Conservation (phyloP, 2,888 invertebrate species). For the Andrena dorsata region DNA sequence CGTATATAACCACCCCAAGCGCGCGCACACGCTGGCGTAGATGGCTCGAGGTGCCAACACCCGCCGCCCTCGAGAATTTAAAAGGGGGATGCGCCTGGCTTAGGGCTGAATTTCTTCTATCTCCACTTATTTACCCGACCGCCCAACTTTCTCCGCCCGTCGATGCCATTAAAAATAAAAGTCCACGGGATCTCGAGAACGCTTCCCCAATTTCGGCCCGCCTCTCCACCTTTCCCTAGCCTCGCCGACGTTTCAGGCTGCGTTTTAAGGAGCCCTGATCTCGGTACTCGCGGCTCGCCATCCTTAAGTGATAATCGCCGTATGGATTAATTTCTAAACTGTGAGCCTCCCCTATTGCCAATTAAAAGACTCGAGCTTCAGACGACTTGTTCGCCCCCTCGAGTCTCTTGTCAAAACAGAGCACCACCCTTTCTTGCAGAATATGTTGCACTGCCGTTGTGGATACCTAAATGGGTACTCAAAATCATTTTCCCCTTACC, state of each 20-base stretch:
- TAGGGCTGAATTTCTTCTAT: constrained; percentile 69
- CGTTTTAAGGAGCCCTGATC: neutral
- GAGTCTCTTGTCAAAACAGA: neutral
- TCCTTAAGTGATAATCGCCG: constrained; percentile 20
- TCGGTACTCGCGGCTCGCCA: neutral
- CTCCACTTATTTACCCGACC: constrained; percentile 70
- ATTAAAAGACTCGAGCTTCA: too few relatives aligned
- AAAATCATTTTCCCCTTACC: constrained; percentile 28
- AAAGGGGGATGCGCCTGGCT: constrained; percentile 69
- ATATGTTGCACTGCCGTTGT: neutral
- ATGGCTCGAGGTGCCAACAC: constrained; percentile 68
- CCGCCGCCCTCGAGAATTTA: constrained; percentile 71
- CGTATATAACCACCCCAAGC: constrained; percentile 23
- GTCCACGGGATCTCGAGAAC: constrained; percentile 57
- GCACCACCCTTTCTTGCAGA: neutral
- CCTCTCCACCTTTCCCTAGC: constrained; percentile 29
- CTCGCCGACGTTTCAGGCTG: constrained; percentile 21
- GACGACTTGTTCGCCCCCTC: neutral
- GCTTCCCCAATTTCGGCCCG: constrained; percentile 64
- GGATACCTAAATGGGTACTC: neutral
- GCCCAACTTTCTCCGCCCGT: constrained; percentile 70
- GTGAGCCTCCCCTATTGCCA: too few relatives aligned
- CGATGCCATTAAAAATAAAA: constrained; percentile 74
- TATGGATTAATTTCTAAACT: neutral
- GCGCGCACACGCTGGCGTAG: constrained; percentile 14